These are phyloP conservation scores for Drosophila yooni DNA, from an alignment of 2,888 invertebrate genomes.

Conservation along the genomic window DNA sequence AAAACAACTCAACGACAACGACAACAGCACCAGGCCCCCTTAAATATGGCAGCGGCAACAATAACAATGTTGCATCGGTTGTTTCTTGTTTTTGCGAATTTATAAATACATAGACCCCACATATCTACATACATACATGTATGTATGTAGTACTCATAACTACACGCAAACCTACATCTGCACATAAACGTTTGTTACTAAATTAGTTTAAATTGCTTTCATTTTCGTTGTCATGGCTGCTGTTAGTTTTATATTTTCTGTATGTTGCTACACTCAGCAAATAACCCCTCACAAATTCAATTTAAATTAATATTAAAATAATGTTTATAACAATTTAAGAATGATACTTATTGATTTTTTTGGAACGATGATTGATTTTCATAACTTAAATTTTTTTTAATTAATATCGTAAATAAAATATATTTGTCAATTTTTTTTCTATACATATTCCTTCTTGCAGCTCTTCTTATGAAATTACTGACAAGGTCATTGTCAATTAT, in stretches of 20 bases:
- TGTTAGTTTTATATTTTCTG: slow-evolving; percentile 14
- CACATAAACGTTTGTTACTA: slow-evolving; percentile 38
- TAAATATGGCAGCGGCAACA: slow-evolving; percentile 2
- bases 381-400: neutral
- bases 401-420: neutral
- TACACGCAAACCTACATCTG: slow-evolving; percentile 6
- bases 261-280: slow-evolving; percentile 22
- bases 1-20: slow-evolving; percentile 7
- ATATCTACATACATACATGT: neutral
- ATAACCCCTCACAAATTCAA: neutral
- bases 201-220: slow-evolving; percentile 73
- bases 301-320: too few species aligned
- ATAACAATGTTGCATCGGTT: neutral
- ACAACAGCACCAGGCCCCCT: slow-evolving; percentile 14
- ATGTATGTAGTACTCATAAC: slow-evolving; percentile 4
- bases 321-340: neutral
- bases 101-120: slow-evolving; percentile 59
- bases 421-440: neutral
- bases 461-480: slow-evolving; percentile 38
- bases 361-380: neutral
- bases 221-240: slow-evolving; percentile 64
- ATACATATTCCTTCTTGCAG: neutral
- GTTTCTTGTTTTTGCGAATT: slow-evolving; percentile 45
- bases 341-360: neutral
- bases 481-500: slow-evolving; percentile 53